Evolutionary conservation across 2,888 invertebrate species (phyloP).

Genomic region (Mimas tiliae): DNA sequence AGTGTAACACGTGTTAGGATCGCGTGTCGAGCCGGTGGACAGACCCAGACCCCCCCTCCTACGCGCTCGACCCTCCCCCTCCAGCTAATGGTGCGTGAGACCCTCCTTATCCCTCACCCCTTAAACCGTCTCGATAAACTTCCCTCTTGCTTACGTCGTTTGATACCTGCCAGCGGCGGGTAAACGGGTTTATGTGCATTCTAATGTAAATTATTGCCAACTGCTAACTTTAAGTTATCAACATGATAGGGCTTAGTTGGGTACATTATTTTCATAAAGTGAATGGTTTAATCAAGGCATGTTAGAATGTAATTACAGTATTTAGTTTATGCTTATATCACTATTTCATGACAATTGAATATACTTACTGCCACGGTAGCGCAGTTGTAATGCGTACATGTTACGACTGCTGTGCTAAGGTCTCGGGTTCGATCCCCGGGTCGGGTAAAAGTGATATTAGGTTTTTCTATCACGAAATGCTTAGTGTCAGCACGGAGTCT

Average conservation of each 20-base stretch:
- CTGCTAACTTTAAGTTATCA: slow-evolving; percentile 16
- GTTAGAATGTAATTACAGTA: not conserved
- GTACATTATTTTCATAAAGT: not conserved
- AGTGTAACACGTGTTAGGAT: slow-evolving; percentile 78
- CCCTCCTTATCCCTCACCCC: slow-evolving; percentile 46
- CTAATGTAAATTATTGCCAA: slow-evolving; percentile 48
- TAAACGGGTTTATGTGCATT: slow-evolving; percentile 48
- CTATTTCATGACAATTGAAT: too few relatives aligned
- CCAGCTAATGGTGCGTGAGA: slow-evolving; percentile 79
- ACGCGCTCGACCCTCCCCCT: slow-evolving; percentile 55
- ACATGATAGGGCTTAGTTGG: slow-evolving; percentile 1
- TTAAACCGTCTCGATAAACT: slow-evolving; percentile 55
- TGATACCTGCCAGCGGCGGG: slow-evolving; percentile 44
- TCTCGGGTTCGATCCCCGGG: too few relatives aligned
- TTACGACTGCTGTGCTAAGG: too few relatives aligned
- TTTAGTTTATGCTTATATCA: too few relatives aligned
- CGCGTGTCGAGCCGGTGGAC: slow-evolving; percentile 68
- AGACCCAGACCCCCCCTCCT: slow-evolving; percentile 60
- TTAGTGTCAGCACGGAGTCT: too few relatives aligned
- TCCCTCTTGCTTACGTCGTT: slow-evolving; percentile 64
- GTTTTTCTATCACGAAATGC: too few relatives aligned
- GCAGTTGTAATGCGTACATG: too few relatives aligned
- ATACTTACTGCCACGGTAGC: too few relatives aligned
- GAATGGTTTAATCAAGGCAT: not conserved
- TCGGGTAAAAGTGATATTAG: too few relatives aligned